Evolutionary conservation across 2,888 invertebrate genomes (phyloP).

Genomic region (Andrena bicolor): DNA sequence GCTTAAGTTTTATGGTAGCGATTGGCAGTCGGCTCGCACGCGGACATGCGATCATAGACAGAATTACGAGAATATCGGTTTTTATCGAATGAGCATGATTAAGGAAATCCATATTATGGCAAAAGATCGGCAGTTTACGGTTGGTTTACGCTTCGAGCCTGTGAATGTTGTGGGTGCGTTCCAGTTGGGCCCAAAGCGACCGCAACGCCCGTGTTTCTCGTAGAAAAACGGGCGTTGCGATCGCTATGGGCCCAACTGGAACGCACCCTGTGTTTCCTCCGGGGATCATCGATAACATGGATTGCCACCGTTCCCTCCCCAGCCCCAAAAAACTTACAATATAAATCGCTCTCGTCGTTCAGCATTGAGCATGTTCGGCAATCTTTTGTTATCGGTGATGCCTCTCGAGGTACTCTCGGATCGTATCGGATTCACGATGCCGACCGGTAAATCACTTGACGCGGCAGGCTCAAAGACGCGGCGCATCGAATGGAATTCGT

Average conservation of each 20-base stretch:
- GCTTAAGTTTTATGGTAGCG: conserved; percentile 37
- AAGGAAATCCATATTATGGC: conserved; percentile 41
- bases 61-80: conserved; percentile 40
- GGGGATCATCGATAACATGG: conserved; percentile 33
- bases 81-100: conserved; percentile 24
- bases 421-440: conserved; percentile 30
- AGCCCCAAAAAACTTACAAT: conserved; percentile 3
- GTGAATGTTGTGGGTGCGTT: conserved; percentile 35
- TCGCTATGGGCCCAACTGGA: no score
- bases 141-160: conserved; percentile 16
- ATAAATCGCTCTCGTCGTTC: conserved; percentile 7
- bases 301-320: not conserved
- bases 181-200: no score
- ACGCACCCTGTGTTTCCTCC: no score
- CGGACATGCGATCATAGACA: conserved; percentile 21
- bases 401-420: conserved; percentile 30
- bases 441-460: conserved; percentile 14
- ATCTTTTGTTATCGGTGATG: conserved; percentile 23
- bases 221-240: no score
- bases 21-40: conserved; percentile 55
- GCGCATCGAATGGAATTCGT: conserved; percentile 27
- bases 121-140: conserved; percentile 55
- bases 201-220: no score
- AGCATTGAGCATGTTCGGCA: conserved; percentile 17
- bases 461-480: conserved; percentile 18